phyloP scores from a whole-genome alignment of 2,888 invertebrate genomes.

The Andrena hattorfiana region DNA sequence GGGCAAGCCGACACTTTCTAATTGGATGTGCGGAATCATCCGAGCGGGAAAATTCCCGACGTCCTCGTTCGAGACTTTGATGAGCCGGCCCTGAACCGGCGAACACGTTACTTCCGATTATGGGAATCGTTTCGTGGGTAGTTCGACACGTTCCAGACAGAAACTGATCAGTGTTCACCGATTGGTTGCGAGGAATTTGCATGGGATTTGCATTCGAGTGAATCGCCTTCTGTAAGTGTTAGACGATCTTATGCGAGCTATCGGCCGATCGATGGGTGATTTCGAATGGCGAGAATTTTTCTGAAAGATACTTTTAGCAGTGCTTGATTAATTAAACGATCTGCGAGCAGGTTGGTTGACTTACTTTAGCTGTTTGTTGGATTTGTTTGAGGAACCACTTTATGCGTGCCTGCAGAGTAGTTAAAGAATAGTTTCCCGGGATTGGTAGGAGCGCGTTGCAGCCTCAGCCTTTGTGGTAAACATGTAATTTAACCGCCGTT shows the following conservation, averaged over 20 bases:
- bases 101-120: slow-evolving; percentile 5
- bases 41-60: slow-evolving; percentile 34
- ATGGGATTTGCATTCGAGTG: slow-evolving; percentile 33
- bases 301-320: background rate
- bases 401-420: no score
- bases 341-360: background rate
- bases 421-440: no score
- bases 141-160: background rate
- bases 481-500: slow-evolving; percentile 48
- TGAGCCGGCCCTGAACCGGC: background rate
- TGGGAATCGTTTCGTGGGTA: background rate
- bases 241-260: slow-evolving; percentile 14
- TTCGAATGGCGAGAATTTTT: background rate
- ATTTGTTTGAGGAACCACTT: no score
- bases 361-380: background rate
- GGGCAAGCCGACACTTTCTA: slow-evolving; percentile 52
- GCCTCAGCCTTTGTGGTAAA: background rate
- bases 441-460: background rate
- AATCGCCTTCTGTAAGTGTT: background rate
- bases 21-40: slow-evolving; percentile 56
- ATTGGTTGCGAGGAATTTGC: slow-evolving; percentile 23
- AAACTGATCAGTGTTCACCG: background rate
- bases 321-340: background rate
- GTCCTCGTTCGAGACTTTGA: slow-evolving; percentile 20
- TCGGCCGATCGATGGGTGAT: slow-evolving; percentile 12